These are phyloP conservation scores for Octodon degus DNA, from an alignment of 2,113 vertebrate genomes.

Conservation along the genomic window DNA sequence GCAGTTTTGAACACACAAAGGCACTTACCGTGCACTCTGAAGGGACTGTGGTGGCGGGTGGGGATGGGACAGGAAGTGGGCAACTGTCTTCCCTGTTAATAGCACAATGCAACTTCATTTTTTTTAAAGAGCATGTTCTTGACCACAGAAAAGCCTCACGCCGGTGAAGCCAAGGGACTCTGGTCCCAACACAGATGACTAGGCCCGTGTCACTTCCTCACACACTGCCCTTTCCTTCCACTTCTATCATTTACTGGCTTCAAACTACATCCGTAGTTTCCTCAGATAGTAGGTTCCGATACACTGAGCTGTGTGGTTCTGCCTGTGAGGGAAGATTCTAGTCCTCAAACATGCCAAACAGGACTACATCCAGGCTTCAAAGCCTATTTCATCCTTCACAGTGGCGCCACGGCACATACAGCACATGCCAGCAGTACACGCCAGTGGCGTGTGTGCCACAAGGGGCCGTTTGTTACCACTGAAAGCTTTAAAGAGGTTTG, in stretches of 20 bases:
- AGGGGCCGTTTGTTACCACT: neutral
- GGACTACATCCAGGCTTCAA: constrained; percentile 62
- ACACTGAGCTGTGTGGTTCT: constrained; percentile 44
- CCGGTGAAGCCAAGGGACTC: constrained; percentile 40
- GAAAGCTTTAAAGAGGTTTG: neutral
- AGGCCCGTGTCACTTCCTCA: constrained; percentile 38
- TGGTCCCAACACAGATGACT: constrained; percentile 38
- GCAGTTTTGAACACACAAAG: constrained; percentile 89
- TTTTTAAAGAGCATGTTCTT: constrained; percentile 76
- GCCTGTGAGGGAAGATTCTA: constrained; percentile 3
- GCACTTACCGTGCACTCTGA: constrained; percentile 88
- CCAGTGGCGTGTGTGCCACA: neutral
- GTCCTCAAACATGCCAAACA: constrained; percentile 34
- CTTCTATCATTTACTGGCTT: constrained; percentile 48
- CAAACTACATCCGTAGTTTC: constrained; percentile 12
- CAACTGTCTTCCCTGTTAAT: constrained; percentile 86
- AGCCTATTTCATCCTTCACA: constrained; percentile 77
- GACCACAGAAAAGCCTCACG: constrained; percentile 69
- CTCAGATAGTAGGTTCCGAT: constrained; percentile 19
- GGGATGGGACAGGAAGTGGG: constrained; percentile 87
- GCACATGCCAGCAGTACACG: neutral
- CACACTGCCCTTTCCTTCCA: neutral
- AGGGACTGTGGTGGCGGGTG: constrained; percentile 88
- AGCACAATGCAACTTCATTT: constrained; percentile 83
- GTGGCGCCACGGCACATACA: constrained; percentile 68